phyloP scores from a whole-genome alignment of 2,888 invertebrate species.

The Stictocephala bisonia region DNA sequence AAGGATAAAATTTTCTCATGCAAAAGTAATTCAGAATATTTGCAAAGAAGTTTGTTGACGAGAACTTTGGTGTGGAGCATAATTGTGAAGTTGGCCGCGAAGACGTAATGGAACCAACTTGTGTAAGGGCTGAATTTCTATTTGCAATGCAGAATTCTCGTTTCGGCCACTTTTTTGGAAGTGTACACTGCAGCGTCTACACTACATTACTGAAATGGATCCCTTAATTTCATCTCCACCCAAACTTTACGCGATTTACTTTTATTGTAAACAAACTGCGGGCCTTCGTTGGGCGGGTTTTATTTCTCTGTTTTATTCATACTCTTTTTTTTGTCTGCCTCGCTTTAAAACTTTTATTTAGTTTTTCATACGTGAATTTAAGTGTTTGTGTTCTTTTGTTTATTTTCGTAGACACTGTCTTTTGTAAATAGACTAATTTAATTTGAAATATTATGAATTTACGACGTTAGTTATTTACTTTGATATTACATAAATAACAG shows the following conservation, averaged over 20 bases:
- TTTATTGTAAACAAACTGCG: no score
- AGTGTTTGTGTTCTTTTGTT: no score
- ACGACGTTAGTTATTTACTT: no score
- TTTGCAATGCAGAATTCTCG: conserved; percentile 35
- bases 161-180: not conserved
- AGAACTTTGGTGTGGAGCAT: conserved; percentile 30
- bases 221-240: not conserved
- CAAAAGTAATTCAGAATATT: conserved; percentile 41
- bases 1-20: conserved; percentile 37
- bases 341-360: no score
- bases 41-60: conserved; percentile 41
- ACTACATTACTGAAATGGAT: not conserved
- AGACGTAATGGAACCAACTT: conserved; percentile 21
- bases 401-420: no score
- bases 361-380: no score
- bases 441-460: no score
- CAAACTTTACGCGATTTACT: not conserved
- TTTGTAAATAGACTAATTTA: no score
- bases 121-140: conserved; percentile 31
- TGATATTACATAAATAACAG: no score
- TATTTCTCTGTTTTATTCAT: no score
- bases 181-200: not conserved
- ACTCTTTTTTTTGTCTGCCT: no score
- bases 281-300: no score
- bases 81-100: conserved; percentile 35